Base-by-base conservation (phyloP, 2,888 invertebrate species). In the Catocala nupta region DNA sequence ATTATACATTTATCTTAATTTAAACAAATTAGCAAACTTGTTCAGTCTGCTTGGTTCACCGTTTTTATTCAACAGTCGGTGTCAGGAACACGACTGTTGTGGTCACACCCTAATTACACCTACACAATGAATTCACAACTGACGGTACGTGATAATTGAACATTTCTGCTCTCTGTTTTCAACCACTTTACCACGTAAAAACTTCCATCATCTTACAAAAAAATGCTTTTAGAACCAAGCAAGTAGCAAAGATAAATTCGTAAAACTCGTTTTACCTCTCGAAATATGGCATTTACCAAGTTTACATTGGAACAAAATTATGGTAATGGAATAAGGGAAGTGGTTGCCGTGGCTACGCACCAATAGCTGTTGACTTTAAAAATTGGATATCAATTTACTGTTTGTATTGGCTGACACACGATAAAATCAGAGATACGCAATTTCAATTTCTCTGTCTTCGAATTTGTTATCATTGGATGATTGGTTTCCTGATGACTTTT, bases 241-340 rank as follows among this genome's bases (percentile, higher is more conserved):
- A 73, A 76, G 59, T 62, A 67, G 63, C 65, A 75, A 65, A 76
- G 65, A 73, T 74, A 76, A 73, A 71, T 72, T 68, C 66, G 64
- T 70, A 56, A 63, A 73, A 71, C 60, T 66, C 75, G 65, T 66
- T 73, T 71, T 69, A 57, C 61, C 61, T 64, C 54, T 42, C 44
- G 44, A 64, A 71, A 76, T 75, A 77, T 70, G 69, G 69, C 80
- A 74, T 80, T 82, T 78, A 75, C 75, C 42, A 72, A 78, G 77
- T 80, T 81, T 73, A 69, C 76, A 78, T 74, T 77, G 74, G 70
- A 78, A 78, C 69, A 61, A 65, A 77, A 78, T 80, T 75, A 76
- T 71, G 72, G 68, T 75, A 77, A 80, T 74, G 61, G 67, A 59
- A 67, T 62, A 52, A 64, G 57, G 59, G 42, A 53, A 62, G 55